Evolutionary conservation across 2,888 invertebrate genomes (phyloP).

Genomic region (Sarcophaga rosellei): DNA sequence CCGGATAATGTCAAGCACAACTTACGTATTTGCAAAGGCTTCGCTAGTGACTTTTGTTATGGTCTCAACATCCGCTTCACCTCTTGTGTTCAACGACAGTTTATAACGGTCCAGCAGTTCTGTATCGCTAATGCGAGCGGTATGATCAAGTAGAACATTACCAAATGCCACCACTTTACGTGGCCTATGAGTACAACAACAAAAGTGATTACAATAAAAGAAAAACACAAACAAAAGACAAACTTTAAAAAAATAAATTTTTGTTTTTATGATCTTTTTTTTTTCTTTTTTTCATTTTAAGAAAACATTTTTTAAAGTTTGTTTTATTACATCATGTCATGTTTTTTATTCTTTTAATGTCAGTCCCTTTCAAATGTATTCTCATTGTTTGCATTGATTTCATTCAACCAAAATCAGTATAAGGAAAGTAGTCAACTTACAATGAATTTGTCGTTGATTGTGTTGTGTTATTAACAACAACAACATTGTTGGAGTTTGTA

Average conservation of each 20-base stretch:
- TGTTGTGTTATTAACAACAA: neutral
- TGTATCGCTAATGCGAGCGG: conserved; percentile 72
- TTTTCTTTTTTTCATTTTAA: too few relatives aligned
- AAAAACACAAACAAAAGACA: neutral
- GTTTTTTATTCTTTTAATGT: neutral
- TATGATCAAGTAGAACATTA: conserved; percentile 78
- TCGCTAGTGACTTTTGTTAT: conserved; percentile 74
- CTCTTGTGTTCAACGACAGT: conserved; percentile 75
- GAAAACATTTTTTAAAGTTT: neutral
- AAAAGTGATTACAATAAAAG: conserved; percentile 5
- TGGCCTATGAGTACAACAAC: conserved; percentile 67
- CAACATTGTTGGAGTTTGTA: too few relatives aligned
- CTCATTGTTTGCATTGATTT: neutral
- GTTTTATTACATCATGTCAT: conserved; percentile 48
- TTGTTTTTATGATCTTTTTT: too few relatives aligned
- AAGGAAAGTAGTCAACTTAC: conserved; percentile 43
- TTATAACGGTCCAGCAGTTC: conserved; percentile 76
- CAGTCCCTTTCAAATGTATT: neutral
- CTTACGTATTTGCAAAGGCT: conserved; percentile 60
- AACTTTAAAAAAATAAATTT: neutral
- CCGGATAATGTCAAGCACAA: neutral
- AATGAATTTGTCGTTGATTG: conserved; percentile 42
- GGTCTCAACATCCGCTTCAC: conserved; percentile 76
- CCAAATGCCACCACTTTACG: conserved; percentile 80
- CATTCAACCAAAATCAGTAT: neutral